Percentiles rank a stretch among this genome's conserved stretches.
Conservation (phyloP, 2,888 invertebrate genomes). For the Rotaria magnacalcarata region DNA sequence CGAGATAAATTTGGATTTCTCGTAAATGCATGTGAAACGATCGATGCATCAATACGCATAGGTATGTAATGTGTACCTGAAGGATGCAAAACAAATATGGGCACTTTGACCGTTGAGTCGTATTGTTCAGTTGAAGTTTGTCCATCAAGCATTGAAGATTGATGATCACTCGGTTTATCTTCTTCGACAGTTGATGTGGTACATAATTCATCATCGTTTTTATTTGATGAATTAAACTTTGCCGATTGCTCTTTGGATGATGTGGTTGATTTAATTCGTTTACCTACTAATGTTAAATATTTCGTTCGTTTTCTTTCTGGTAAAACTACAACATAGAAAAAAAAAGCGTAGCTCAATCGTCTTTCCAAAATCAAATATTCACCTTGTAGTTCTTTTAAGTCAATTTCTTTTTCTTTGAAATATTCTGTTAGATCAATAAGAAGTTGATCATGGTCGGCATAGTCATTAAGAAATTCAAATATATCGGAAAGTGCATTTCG, state of each 20-base stretch:
- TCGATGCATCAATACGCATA: conserved; percentile 55
- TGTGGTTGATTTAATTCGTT: not conserved
- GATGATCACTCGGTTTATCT: not conserved
- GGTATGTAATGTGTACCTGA: conserved; percentile 82
- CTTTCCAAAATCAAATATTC: not conserved
- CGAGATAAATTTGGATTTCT: conserved; percentile 28
- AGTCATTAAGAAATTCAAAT: not conserved
- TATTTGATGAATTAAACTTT: not conserved
- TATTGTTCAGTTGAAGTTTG: not conserved
- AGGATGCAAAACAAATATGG: conserved; percentile 81
- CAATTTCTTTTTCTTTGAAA: not conserved
- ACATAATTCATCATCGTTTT: not conserved
- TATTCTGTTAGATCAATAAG: not conserved
- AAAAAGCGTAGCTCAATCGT: no score
- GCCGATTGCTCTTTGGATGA: not conserved
- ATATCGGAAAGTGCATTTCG: not conserved
- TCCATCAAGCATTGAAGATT: not conserved
- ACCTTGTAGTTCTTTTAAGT: not conserved
- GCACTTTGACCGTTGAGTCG: conserved; percentile 62
- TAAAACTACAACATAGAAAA: not conserved
- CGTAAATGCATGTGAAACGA: conserved; percentile 58
- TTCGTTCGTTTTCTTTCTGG: not conserved
- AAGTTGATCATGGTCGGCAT: not conserved
- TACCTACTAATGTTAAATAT: not conserved
- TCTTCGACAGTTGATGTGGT: not conserved